A percentile compares a stretch with the other conserved stretches of the same genome.
Conservation (phyloP, 2,797 vertebrate genomes). For the Leucoraja ocellata region DNA sequence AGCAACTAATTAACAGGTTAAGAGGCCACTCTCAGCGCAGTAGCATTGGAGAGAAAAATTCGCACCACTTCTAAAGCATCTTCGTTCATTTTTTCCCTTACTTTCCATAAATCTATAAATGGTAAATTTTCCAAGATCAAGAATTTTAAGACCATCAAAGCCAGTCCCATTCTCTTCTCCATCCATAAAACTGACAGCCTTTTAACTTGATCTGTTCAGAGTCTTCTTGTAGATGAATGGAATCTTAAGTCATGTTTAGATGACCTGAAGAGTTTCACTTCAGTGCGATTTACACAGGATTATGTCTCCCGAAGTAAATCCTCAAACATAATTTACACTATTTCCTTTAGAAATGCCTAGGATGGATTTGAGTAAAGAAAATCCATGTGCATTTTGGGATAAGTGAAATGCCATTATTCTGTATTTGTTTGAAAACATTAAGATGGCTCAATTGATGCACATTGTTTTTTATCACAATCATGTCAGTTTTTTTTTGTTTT, state of each 20-base stretch:
- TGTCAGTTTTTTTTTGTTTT: too few species aligned
- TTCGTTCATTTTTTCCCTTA: background rate
- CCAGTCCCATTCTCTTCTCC: background rate
- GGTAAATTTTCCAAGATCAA: background rate
- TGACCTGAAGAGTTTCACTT: constrained; percentile 40
- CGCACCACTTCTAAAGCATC: background rate
- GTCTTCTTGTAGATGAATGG: background rate
- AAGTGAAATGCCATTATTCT: background rate
- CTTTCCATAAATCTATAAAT: constrained; percentile 1
- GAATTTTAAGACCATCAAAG: constrained; percentile 39
- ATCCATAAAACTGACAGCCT: constrained; percentile 39
- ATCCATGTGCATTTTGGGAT: background rate
- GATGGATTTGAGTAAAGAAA: background rate
- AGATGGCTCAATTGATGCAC: too few species aligned
- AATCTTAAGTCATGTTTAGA: constrained; percentile 40
- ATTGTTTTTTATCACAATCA: background rate
- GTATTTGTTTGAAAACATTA: background rate
- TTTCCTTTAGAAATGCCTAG: background rate
- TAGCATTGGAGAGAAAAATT: background rate
- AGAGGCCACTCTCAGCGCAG: background rate
- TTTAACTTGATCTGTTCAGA: constrained; percentile 39
- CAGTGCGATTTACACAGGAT: constrained; percentile 28
- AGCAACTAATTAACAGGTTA: constrained; percentile 13
- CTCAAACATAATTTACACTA: background rate
- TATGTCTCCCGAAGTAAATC: background rate